Evolutionary conservation across 1,140 invertebrate genomes (phyloP).

Genomic region (Homarus americanus): DNA sequence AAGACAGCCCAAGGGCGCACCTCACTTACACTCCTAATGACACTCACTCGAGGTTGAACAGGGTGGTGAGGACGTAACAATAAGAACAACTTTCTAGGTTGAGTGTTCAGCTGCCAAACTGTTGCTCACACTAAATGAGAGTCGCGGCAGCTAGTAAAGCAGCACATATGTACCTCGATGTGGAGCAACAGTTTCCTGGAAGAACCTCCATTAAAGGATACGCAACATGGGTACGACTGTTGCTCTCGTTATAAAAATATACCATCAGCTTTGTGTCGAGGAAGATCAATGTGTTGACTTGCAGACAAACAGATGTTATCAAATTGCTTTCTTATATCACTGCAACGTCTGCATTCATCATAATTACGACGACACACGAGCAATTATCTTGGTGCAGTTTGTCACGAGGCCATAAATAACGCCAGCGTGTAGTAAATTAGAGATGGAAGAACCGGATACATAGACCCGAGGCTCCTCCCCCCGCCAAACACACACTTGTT

Average conservation of each 20-base stretch:
- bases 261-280: no score
- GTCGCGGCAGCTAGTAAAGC: not conserved
- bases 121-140: not conserved
- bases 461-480: not conserved
- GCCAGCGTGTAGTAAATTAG: no score
- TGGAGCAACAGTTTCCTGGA: not conserved
- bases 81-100: not conserved
- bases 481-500: constrained; percentile 9
- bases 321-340: not conserved
- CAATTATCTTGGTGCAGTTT: not conserved
- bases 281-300: no score
- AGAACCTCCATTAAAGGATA: not conserved
- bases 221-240: no score
- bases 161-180: not conserved
- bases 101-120: not conserved
- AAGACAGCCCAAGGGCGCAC: no score
- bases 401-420: not conserved
- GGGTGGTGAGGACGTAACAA: no score
- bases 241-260: not conserved
- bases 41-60: not conserved
- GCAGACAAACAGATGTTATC: no score
- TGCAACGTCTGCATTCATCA: not conserved
- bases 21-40: no score
- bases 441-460: no score
- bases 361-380: not conserved